Evolutionary conservation across 1,140 invertebrate genomes (phyloP).

Genomic region (Manduca sexta): DNA sequence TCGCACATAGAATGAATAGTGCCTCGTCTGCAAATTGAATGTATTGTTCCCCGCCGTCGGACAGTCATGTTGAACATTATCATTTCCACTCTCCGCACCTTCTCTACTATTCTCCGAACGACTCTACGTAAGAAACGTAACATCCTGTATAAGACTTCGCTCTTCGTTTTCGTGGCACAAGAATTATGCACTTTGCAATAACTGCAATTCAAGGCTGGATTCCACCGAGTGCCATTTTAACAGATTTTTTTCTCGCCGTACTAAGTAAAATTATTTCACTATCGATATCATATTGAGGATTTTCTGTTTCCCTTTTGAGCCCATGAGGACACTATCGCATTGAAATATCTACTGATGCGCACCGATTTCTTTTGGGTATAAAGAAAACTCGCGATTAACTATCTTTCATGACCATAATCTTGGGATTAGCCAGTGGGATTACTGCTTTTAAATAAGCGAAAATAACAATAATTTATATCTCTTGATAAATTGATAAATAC

Average conservation of each 20-base stretch:
- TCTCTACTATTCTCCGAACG: conserved; percentile 32
- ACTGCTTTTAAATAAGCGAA: conserved; percentile 12
- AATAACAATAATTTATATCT: neutral
- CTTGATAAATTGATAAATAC: neutral
- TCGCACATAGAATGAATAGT: conserved; percentile 30
- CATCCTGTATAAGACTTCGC: conserved; percentile 28
- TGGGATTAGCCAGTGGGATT: conserved; percentile 24
- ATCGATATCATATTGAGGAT: conserved; percentile 1
- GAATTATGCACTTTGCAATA: neutral
- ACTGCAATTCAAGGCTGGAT: conserved; percentile 10
- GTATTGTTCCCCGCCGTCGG: conserved; percentile 30
- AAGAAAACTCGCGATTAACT: conserved; percentile 22
- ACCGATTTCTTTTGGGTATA: conserved; percentile 8
- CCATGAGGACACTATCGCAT: conserved; percentile 1
- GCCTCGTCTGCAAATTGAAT: conserved; percentile 39
- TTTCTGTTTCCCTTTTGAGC: neutral
- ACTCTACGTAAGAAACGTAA: conserved; percentile 37
- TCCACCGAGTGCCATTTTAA: conserved; percentile 22
- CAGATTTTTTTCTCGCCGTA: neutral
- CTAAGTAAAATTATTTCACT: conserved; percentile 8
- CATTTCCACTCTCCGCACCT: conserved; percentile 41
- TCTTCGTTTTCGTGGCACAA: neutral
- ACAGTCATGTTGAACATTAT: conserved; percentile 38
- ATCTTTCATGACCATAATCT: conserved; percentile 13
- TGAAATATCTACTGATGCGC: conserved; percentile 17